A percentile compares a stretch with the other conserved stretches of the same genome.
Evolutionary conservation across 2,113 vertebrate genomes (phyloP).

Genomic region (Oryctolagus cuniculus): mOryCun1.1 NC_091438.1:103621001-103621500

Average conservation of each 20-base stretch:
- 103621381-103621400: background rate
- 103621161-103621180: background rate
- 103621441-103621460: background rate
- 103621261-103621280: background rate
- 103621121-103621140: background rate
- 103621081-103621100: too few relatives aligned
- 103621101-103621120: background rate
- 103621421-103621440: background rate
- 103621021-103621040: too few relatives aligned
- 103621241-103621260: background rate
- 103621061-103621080: too few relatives aligned
- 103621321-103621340: background rate
- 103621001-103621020: too few relatives aligned
- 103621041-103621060: too few relatives aligned
- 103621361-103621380: background rate
- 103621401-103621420: background rate
- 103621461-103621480: background rate
- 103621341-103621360: background rate
- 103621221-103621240: constrained; percentile 1
- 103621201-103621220: background rate
- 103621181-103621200: background rate
- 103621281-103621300: background rate
- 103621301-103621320: background rate
- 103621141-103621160: background rate
- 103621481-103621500: background rate